Evolutionary conservation across 2,888 invertebrate species (phyloP), one percentile per base, ranked within the genome.

Genomic region (Drosophila aldrichi): DNA sequence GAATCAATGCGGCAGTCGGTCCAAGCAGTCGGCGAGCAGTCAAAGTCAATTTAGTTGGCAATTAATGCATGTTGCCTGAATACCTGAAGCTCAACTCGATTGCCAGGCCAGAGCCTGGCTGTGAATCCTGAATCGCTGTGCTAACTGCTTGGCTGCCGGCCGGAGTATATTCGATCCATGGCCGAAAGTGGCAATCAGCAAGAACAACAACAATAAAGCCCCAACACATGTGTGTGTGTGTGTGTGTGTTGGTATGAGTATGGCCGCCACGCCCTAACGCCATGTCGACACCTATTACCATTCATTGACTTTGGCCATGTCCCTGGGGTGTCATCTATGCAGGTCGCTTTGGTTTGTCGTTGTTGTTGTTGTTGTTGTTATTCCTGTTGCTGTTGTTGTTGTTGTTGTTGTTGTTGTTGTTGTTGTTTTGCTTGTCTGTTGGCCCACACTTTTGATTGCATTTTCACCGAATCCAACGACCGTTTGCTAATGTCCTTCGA

Each of bases 21-120:
- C 57, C 41, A 10, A 41, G 43, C n/a, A n/a, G n/a, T n/a, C n/a
- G n/a, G 9, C 60, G 32, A 58, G 32, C 58, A 78, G 77, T 77
- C 88, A 86, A 89, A 91, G 88, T 91, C 90, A 91, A 91, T 91
- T 90, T 87, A 91, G 91, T 89, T 87, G 89, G 88, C 91, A 91
- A 91, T 91, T 91, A 91, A 91, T 91, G 91, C 82, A 85, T 83
- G 78, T 79, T 70, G 54, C 61, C 57, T 55, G 48, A 57, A 61
- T n/a, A 41, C 36, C 67, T 51, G 57, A 18, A 16, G 5, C 29
- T 59, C 55, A 25, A 46, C 41, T 41, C 48, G 16, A 43, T 18
- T 34, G 12, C 38, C 20, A 34, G 29, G 29, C 5, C 52, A 54
- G 57, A 38, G 58, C 41, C 54, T 55, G 49, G n/a, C 20, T 29